A percentile compares a stretch with the other conserved stretches of the same genome.
Evolutionary conservation across 2,888 invertebrate genomes (phyloP).

Genomic region (Hymenopus coronatus): DNA sequence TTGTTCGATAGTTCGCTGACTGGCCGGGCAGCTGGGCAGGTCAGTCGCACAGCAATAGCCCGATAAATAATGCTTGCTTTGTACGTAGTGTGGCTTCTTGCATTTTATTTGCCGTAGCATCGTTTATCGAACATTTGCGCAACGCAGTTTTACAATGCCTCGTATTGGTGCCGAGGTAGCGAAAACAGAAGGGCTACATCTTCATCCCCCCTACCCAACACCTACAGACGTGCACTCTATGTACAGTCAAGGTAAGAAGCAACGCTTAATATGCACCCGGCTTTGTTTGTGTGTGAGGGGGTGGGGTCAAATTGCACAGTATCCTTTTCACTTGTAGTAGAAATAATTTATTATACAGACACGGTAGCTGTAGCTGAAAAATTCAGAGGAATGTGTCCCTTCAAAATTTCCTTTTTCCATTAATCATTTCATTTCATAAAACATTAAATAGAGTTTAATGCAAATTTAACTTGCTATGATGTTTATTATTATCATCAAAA

Average conservation of each 20-base stretch:
- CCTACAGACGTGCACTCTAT: constrained; percentile 31
- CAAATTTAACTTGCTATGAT: too few species aligned
- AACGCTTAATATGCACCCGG: background rate
- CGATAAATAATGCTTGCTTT: background rate
- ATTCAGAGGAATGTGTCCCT: too few species aligned
- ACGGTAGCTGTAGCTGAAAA: too few species aligned
- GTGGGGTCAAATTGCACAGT: too few species aligned
- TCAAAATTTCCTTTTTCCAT: too few species aligned
- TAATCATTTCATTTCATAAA: too few species aligned
- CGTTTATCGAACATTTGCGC: background rate
- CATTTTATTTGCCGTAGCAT: too few species aligned
- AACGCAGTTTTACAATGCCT: constrained; percentile 15
- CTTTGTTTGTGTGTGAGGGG: background rate
- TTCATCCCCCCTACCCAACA: constrained; percentile 21
- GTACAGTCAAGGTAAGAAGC: constrained; percentile 32
- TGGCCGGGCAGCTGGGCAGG: too few species aligned
- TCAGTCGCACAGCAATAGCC: background rate
- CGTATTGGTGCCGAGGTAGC: constrained; percentile 24
- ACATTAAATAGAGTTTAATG: too few species aligned
- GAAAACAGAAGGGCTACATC: constrained; percentile 10
- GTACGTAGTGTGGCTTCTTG: background rate
- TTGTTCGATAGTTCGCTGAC: background rate
- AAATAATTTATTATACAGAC: too few species aligned
- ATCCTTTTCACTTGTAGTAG: too few species aligned
- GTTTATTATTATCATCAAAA: too few species aligned